Evolutionary conservation across 2,113 vertebrate species (phyloP).

Genomic region (Microcebus murinus): DNA sequence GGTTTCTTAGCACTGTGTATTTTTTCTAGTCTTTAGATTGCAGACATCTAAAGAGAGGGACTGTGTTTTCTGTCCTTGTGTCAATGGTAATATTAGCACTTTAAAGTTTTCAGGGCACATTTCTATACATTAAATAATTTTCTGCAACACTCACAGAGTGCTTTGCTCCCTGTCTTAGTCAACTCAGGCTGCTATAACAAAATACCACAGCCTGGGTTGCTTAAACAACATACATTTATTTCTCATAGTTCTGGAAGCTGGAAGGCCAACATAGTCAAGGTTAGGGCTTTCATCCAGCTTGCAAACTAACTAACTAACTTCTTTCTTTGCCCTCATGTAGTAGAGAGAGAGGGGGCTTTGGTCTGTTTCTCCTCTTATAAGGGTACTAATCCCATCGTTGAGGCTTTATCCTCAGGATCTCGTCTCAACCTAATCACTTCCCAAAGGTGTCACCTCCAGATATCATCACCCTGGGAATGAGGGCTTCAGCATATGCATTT

Average conservation of each 20-base stretch:
- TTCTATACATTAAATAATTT: background rate
- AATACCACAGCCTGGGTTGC: background rate
- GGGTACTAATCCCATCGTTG: background rate
- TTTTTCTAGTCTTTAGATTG: background rate
- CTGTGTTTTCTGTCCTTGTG: background rate
- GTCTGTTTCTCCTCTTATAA: background rate
- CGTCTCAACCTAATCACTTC: background rate
- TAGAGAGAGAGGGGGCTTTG: background rate
- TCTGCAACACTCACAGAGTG: background rate
- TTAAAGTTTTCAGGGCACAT: background rate
- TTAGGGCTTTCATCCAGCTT: background rate
- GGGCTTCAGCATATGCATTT: background rate
- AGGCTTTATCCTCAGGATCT: background rate
- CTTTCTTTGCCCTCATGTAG: background rate
- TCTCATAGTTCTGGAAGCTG: background rate
- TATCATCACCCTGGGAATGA: background rate
- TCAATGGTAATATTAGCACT: background rate
- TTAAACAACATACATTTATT: background rate
- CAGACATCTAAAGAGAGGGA: background rate
- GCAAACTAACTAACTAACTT: accelerated
- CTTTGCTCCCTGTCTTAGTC: background rate
- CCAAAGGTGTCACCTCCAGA: background rate
- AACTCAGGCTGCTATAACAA: background rate
- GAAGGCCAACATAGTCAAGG: background rate
- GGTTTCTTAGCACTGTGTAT: background rate